Conservation (phyloP, 92 coral and sea anemone species). For the Pocillopora meandrina region DNA sequence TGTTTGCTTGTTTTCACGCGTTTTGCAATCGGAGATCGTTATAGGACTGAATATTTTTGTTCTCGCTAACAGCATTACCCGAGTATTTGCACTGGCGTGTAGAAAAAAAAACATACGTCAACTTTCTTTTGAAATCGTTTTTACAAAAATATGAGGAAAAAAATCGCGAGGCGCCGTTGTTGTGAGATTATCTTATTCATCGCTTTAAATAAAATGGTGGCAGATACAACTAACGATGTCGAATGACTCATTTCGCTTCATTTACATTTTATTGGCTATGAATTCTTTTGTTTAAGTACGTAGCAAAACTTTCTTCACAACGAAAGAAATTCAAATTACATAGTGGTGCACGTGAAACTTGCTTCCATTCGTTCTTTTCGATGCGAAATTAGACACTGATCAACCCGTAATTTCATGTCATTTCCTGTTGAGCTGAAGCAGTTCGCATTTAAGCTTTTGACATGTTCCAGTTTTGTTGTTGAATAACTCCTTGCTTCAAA, state of each 20-base stretch:
- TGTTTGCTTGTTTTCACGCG: slow-evolving; percentile 33
- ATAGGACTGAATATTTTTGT: neutral
- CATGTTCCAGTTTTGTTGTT: neutral
- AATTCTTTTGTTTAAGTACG: slow-evolving; percentile 18
- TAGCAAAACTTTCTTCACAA: slow-evolving; percentile 6
- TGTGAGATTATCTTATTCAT: slow-evolving; percentile 8
- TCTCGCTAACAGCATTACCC: too few species aligned
- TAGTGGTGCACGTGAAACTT: neutral
- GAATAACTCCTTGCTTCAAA: neutral
- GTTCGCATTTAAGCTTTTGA: neutral
- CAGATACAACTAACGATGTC: neutral
- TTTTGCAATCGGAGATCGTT: neutral
- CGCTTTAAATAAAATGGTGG: slow-evolving; percentile 13
- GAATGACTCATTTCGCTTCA: slow-evolving; percentile 13
- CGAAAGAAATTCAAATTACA: neutral
- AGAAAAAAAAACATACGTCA: neutral
- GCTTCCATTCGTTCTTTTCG: neutral
- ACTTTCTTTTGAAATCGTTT: neutral
- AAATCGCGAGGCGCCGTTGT: neutral
- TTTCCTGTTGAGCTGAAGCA: neutral
- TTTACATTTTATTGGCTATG: slow-evolving; percentile 23
- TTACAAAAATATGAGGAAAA: neutral
- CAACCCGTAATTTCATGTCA: neutral
- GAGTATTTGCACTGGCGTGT: neutral
- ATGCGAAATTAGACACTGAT: neutral